Percentiles rank a stretch among this genome's conserved stretches.
Evolutionary conservation across 2,113 vertebrate genomes (phyloP).

Genomic region (Osmerus eperlanus): DNA sequence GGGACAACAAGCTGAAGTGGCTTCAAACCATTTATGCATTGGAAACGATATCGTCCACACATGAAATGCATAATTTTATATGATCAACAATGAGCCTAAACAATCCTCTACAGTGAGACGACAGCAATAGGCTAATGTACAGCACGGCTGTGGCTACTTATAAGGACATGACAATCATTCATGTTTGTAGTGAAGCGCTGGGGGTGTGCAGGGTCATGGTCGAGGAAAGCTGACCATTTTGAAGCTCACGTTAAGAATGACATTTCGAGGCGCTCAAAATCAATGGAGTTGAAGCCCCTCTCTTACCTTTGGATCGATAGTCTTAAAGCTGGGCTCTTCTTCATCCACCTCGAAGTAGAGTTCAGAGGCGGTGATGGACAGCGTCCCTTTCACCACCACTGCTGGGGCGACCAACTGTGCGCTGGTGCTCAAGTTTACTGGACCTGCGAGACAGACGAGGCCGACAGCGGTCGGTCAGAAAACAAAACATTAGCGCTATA

Average conservation of each 20-base stretch:
- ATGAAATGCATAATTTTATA: no score
- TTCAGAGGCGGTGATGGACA: conserved; percentile 93
- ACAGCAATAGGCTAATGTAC: no score
- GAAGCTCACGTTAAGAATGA: conserved; percentile 9
- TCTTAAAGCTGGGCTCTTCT: conserved; percentile 91
- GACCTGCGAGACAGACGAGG: conserved; percentile 75
- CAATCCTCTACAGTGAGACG: no score
- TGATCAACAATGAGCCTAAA: no score
- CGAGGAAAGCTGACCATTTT: neutral
- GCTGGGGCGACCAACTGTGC: conserved; percentile 93
- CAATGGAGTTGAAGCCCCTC: conserved; percentile 27
- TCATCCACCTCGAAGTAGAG: conserved; percentile 99
- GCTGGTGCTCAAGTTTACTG: conserved; percentile 85
- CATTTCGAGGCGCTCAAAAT: conserved; percentile 12
- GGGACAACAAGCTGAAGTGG: no score
- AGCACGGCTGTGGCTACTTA: no score
- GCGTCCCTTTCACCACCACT: conserved; percentile 83
- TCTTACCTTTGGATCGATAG: conserved; percentile 96
- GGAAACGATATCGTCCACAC: no score
- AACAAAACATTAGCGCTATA: neutral
- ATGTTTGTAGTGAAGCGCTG: neutral
- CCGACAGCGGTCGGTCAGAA: conserved; percentile 26
- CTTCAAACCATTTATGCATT: no score
- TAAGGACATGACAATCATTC: no score
- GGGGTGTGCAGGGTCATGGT: neutral